phyloP scores from a whole-genome alignment of 2,888 invertebrate genomes.

The Harpalus rufipes region DNA sequence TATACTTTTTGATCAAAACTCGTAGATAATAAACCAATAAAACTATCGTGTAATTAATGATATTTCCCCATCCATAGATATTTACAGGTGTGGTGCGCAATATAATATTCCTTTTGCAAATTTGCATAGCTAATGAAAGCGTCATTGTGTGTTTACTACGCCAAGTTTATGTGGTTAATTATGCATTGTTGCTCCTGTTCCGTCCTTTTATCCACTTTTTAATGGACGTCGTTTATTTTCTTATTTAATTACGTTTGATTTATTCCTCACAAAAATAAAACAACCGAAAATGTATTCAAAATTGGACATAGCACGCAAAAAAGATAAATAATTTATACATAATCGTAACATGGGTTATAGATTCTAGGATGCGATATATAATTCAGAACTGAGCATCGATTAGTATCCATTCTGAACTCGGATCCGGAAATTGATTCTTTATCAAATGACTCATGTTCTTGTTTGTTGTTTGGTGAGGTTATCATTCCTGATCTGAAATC shows the following conservation, averaged over 20 bases:
- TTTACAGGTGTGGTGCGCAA: neutral
- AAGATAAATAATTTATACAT: neutral
- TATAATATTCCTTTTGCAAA: neutral
- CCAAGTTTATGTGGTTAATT: neutral
- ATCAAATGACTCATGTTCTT: no score
- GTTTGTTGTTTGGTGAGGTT: no score
- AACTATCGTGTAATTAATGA: neutral
- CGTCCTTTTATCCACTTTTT: neutral
- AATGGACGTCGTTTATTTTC: neutral
- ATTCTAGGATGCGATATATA: no score
- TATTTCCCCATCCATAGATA: neutral
- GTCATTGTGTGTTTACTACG: neutral
- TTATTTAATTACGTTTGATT: conserved; percentile 1
- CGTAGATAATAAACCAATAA: no score
- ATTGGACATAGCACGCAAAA: no score
- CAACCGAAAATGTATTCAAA: neutral
- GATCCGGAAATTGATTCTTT: no score
- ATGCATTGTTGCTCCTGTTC: neutral
- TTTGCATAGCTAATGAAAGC: neutral
- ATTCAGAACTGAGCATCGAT: no score
- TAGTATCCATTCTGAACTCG: no score
- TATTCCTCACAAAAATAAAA: neutral
- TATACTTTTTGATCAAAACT: no score
- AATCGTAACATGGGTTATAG: no score
- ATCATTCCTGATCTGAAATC: no score